Conservation (phyloP, 37 sponge, comb jelly and placozoan genomes). For the Dysidea cf. avara region DNA sequence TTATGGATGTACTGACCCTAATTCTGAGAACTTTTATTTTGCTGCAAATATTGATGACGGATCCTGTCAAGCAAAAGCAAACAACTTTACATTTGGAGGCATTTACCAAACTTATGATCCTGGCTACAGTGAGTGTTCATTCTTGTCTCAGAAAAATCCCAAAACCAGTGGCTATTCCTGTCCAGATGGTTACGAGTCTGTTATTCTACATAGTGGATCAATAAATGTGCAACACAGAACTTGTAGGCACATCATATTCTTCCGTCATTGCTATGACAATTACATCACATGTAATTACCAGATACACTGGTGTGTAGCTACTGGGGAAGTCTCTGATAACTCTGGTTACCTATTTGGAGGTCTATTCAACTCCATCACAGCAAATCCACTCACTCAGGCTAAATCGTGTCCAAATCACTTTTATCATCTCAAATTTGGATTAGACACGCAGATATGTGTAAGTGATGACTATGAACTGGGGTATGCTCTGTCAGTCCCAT, state of each 20-base stretch:
- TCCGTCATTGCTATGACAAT: no score
- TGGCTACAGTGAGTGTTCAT: background rate
- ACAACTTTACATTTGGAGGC: slow-evolving; percentile 69
- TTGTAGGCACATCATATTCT: no score
- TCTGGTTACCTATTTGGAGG: slow-evolving; percentile 81
- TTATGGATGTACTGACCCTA: slow-evolving; percentile 53
- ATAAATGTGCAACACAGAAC: no score
- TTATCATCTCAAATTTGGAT: slow-evolving; percentile 45
- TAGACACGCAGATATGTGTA: slow-evolving; percentile 53
- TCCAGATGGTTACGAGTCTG: slow-evolving; percentile 34
- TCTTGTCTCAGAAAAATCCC: slow-evolving; percentile 47
- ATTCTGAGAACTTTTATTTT: slow-evolving; percentile 64
- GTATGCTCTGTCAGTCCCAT: slow-evolving; percentile 38
- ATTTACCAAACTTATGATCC: slow-evolving; percentile 55
- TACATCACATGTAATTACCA: no score
- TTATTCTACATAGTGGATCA: slow-evolving; percentile 55
- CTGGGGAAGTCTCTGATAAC: slow-evolving; percentile 2
- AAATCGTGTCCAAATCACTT: slow-evolving; percentile 61
- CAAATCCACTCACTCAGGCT: slow-evolving; percentile 61
- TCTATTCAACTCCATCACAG: slow-evolving; percentile 41
- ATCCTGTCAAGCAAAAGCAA: slow-evolving; percentile 29
- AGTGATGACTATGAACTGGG: no score
- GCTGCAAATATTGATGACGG: slow-evolving; percentile 63
- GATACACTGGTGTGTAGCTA: slow-evolving; percentile 66
- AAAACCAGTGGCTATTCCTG: slow-evolving; percentile 55